These are phyloP conservation scores for Cantharis lateralis DNA, from an alignment of 2,888 invertebrate genomes.

Conservation along the genomic window DNA sequence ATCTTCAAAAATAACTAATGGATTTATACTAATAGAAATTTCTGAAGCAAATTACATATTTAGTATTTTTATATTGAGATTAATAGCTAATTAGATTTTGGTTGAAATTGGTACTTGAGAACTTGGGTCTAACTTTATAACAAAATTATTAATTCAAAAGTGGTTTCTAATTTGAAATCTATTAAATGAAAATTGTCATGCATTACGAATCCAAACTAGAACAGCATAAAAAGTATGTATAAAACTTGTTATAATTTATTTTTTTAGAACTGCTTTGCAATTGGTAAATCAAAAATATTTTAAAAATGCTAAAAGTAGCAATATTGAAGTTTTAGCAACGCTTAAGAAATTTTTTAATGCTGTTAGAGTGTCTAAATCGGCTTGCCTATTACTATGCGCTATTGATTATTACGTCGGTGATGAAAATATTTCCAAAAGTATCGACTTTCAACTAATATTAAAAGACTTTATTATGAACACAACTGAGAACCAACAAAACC, in stretches of 20 bases:
- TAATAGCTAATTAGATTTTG: no score
- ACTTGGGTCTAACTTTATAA: no score
- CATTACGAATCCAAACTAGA: not conserved
- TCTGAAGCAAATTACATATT: no score
- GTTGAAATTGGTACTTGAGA: no score
- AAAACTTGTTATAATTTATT: not conserved
- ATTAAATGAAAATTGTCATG: not conserved
- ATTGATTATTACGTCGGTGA: constrained; percentile 35
- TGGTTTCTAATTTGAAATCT: no score
- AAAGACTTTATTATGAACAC: constrained; percentile 33
- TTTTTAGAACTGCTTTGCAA: constrained; percentile 19
- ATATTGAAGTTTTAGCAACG: constrained; percentile 8
- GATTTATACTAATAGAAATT: no score
- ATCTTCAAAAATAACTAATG: no score
- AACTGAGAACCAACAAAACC: constrained; percentile 32
- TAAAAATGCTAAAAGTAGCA: not conserved
- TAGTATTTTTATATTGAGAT: no score
- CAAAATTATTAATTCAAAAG: no score
- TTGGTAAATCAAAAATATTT: constrained; percentile 28
- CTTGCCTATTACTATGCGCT: constrained; percentile 39
- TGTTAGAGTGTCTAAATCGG: constrained; percentile 30
- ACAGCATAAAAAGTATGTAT: not conserved
- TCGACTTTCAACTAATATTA: constrained; percentile 33
- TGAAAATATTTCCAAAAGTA: constrained; percentile 18
- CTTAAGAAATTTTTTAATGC: constrained; percentile 32